Conservation (phyloP, 1,140 invertebrate genomes). For the Muscidifurax raptorellus region DNA sequence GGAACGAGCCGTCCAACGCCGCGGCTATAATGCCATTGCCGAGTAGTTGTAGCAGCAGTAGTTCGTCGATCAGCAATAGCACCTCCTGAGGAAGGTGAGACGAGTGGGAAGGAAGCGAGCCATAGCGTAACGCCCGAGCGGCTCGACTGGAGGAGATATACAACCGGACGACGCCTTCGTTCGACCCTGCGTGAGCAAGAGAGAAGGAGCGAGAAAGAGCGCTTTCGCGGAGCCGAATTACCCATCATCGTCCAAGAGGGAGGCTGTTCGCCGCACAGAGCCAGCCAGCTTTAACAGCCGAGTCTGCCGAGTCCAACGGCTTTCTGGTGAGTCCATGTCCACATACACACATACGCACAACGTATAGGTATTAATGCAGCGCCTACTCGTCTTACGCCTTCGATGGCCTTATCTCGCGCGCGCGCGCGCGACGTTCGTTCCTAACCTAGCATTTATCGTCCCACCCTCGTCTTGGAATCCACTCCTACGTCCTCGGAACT, state of each 20-base stretch:
- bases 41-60: not conserved
- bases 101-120: not conserved
- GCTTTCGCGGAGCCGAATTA: not conserved
- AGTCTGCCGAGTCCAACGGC: constrained; percentile 40
- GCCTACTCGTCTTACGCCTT: not conserved
- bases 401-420: not conserved
- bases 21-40: constrained; percentile 39
- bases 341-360: not conserved
- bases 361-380: not conserved
- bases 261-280: constrained; percentile 43
- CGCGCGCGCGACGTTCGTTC: not conserved
- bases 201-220: not conserved
- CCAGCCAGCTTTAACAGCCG: not conserved
- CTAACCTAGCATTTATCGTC: constrained; percentile 16
- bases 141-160: not conserved
- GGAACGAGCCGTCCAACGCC: not conserved
- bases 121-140: not conserved
- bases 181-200: not conserved
- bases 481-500: not conserved
- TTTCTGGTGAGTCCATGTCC: constrained; percentile 36
- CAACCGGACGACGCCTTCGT: not conserved
- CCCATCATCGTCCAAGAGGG: not conserved
- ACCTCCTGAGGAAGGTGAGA: constrained; percentile 1
- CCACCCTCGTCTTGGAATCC: not conserved
- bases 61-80: not conserved